Evolutionary conservation across 2,888 invertebrate species (phyloP), one percentile per base, ranked within the genome.

Genomic region (Ornithoptera alexandrae): DNA sequence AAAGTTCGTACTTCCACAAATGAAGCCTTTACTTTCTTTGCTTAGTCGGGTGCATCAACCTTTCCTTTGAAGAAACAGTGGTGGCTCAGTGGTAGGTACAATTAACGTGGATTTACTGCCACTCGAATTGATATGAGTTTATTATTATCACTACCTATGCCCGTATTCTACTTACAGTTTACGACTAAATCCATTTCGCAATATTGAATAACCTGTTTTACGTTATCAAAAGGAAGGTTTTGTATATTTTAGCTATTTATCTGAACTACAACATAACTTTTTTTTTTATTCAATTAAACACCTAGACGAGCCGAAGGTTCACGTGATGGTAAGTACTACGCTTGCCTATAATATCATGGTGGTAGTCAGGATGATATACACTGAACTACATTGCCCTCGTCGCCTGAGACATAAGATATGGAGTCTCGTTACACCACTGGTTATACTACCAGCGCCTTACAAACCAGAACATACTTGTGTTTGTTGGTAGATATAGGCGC

Each of bases 111-210:
- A 71, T 78, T 77, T 79, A 81, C 76, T 75, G 73, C 71, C 74
- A 76, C 78, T 77, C 76, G 78, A 79, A 82, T 78, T 77, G 79
- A 81, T 80, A 78, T 74, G 77, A 80, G 79, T 78, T 76, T 79
- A 68, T 79, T 77, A 79, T 77, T 81, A 82, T 78, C 79, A 79
- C 75, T 71, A 74, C 74, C 71, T 70, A 74, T 75, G 75, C 67
- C 74, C 64, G 69, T 58, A 65, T 30, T 36, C 12, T 7, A 17
- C 57, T 30, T 53, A 18, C 66, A n/a, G 42, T 65, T 69, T 17
- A 62, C 56, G 65, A 57, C 42, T 30, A 18, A 56, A 20, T 46
- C 65, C 72, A 70, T 81, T 78, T 77, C 74, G 76, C 73, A 76
- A 83, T 66, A 59, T 69, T 46, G 20, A 59, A 17, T 50, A 50